Base-by-base conservation (phyloP, 1,140 invertebrate species). In the Lanistes nyassanus region DNA sequence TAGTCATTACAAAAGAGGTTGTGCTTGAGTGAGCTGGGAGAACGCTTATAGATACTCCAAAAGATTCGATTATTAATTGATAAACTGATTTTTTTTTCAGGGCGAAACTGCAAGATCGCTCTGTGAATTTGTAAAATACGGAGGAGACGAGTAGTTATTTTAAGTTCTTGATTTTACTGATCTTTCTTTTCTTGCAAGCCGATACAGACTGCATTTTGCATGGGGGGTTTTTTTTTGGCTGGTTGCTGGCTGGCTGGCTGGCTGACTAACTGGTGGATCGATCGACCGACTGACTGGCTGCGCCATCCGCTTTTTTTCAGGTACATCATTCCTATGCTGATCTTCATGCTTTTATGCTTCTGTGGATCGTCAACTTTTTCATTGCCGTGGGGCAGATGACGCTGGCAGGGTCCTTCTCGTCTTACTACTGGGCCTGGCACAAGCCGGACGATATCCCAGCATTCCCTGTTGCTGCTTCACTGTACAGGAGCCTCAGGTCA, bases 381-480 rank as follows among this genome's bases (percentile, higher is more conserved):
- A 93, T 94, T 13, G 97, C 94, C 26, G 91, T 98, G 23, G 93
- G 94, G 23, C 94, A 98, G 86, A 96, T 98, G 93, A 94, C 96
- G 47, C 87, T 99, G 51, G 95, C 97, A 2, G 94, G 93, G 26
- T 90, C 92, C 0, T 93, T 93, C 88, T 91, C 96, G 31, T 94
- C 94, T 0, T 98, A 97, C 94, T 99, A 98, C 87, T 99, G 97
- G 96, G 96, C 96, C 0, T 94, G 94, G 79, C 91, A 94, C 29
- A 92, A 93, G 80, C 95, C 95, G 83, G 90, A 91, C 29, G 92
- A 96, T 82, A 91, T 98, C 23, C 95, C 96, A 3, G 94, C 94
- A 80, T 96, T 95, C 84, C 93, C 94, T 0, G 88, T 98, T 0
- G 92, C 93, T 0, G 84, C 86, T 0, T 93, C 95, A 36, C 90